These are phyloP conservation scores for Centropus unirufus DNA, from an alignment of 2,113 vertebrate genomes.

Conservation along the genomic window DNA sequence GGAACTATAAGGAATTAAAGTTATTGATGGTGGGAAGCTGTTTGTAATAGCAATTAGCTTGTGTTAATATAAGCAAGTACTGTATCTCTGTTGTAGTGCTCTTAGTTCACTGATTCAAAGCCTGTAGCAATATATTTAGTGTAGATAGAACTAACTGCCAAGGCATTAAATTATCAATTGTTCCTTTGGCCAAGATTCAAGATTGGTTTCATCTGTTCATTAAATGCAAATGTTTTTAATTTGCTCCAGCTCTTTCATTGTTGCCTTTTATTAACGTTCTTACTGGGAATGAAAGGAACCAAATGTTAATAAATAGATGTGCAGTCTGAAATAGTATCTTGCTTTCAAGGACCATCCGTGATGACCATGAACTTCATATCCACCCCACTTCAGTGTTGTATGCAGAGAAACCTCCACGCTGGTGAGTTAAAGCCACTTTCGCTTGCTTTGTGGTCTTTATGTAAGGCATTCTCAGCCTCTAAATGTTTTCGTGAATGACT, in stretches of 20 bases:
- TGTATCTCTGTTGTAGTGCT: background rate
- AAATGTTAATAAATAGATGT: background rate
- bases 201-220: background rate
- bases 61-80: background rate
- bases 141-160: background rate
- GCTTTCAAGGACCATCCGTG: constrained; percentile 89
- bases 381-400: constrained; percentile 94
- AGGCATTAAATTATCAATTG: background rate
- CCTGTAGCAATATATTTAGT: background rate
- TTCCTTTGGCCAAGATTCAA: background rate
- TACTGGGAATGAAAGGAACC: background rate
- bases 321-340: background rate
- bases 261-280: background rate
- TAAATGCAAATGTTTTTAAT: background rate
- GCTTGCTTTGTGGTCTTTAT: background rate
- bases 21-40: background rate
- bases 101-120: background rate
- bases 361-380: constrained; percentile 94
- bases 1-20: background rate
- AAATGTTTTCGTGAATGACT: background rate
- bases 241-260: background rate
- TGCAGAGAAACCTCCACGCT: constrained; percentile 95
- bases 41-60: background rate
- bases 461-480: background rate
- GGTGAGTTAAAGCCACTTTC: constrained; percentile 77